Base-by-base conservation (phyloP, 2,888 invertebrate genomes). In the Athalia rosae region DNA sequence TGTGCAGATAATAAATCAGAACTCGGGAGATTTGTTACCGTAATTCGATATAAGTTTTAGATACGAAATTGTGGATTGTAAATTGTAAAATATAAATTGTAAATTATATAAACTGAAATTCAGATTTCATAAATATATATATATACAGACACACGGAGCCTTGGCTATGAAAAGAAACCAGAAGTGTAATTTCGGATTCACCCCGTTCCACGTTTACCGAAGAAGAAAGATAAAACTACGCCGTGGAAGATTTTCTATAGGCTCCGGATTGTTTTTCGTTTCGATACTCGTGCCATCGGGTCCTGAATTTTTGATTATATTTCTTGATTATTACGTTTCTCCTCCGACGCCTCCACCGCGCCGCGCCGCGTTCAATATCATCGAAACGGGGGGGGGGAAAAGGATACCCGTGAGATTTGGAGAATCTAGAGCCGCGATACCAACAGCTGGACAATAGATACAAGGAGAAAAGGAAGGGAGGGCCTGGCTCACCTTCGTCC, bases 401-500 rank as follows among this genome's bases (percentile, higher is more conserved):
- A 56, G 45, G 41, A 58, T 45, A 58, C 56, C 71, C 71, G 3
- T 8, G 71, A 71, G 56, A 71, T 71, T 71, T 71, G 28, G 4
- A 13, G 58, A 56, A 71, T 63, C 76, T 61, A 77, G 80, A 56
- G 74, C 80, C 79, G 78, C 78, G 73, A 69, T 63, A 28, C 56
- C 48, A 59, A 28, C 28, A 28, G 28, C 28, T 28, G 79, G 58
- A 80, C 80, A 80, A 80, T 80, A 79, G 62, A 45, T 58, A 13
- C 2, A 28, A 28, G 28, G 28, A 28, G 28, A 28, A 28, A 28
- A 28, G 28, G 28, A 28, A 28, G 28, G 28, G 28, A 28, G 28
- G 28, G 28, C 28, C 28, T 28, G 67, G 73, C 87, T 85, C 88
- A 94, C 94, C 93, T 92, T 94, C 84, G 43, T 89, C 93, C 83